Base-by-base conservation (phyloP, 2,888 invertebrate species). In the Fabriciana adippe region DNA sequence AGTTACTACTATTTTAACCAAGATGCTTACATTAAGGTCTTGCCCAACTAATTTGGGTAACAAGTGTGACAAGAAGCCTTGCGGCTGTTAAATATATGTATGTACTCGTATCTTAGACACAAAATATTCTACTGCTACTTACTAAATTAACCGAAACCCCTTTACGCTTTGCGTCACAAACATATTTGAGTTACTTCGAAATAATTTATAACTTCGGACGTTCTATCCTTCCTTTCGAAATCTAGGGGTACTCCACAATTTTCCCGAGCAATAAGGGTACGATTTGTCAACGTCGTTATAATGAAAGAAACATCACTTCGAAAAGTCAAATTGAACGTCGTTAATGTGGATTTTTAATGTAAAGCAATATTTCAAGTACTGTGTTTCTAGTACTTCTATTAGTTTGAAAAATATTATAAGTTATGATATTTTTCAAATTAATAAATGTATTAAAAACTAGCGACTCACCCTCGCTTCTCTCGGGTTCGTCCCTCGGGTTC, bases 281-380 rank as follows among this genome's bases (percentile, higher is more conserved):
- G 51, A 59, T 61, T 61, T 61, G 61, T 61, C 61, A 61, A 61
- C 31, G 61, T 61, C 61, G 41, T 16, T 51, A 61, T 61, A 51
- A 61, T 61, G 48, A 59, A 59, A 59, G 59, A 48, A 59, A 48
- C n/a, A 59, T 47, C 48, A 26, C 31, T 59, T 48, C 26, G 31
- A 16, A 31, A 59, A 48, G 59, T 48, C 48, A 48, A 59, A 59
- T 59, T 59, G 48, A 59, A 59, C 26, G 16, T 48, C 59, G 31
- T 59, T 31, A 48, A 16, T 59, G 48, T 59, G 48, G n/a, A 59
- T 59, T 59, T 48, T 59, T 59, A 59, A 48, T 47, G 31, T 31
- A 59, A 31, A 59, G 31, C 16, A 11, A 59, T 31, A 59, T 31
- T 59, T 48, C 26, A 26, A 31, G 16, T 59, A n/a, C 13, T 6